phyloP scores from a whole-genome alignment of 2,113 vertebrate species.

The Mesitornis unicolor region DNA sequence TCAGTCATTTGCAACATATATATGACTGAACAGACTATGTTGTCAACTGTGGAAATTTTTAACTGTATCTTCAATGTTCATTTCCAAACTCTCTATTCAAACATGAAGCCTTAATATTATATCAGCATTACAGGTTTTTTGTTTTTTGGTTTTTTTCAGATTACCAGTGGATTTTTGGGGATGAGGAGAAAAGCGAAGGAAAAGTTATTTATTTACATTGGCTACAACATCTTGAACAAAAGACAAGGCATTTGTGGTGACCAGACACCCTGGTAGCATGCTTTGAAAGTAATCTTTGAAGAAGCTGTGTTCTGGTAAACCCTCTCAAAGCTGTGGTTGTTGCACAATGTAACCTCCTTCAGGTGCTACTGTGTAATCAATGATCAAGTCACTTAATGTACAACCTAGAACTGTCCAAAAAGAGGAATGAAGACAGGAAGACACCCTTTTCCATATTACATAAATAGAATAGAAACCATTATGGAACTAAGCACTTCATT shows the following conservation, averaged over 20 bases:
- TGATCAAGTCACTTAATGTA: not conserved
- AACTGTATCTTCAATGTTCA: not conserved
- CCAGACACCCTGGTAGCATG: not conserved
- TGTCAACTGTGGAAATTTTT: not conserved
- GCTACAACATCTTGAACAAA: not conserved
- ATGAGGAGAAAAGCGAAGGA: not conserved
- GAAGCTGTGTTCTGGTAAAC: not conserved
- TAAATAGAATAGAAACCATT: not conserved
- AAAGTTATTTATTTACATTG: not conserved
- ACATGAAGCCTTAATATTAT: not conserved
- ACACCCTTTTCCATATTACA: not conserved
- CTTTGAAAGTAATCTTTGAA: not conserved
- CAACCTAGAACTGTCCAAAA: not conserved
- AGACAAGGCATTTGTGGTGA: not conserved
- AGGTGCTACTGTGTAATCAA: not conserved
- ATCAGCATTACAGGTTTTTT: not conserved
- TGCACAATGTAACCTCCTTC: not conserved
- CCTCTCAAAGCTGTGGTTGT: not conserved
- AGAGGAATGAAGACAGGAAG: not conserved
- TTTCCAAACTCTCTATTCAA: not conserved
- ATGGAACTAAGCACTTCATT: not conserved
- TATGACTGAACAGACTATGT: accelerated
- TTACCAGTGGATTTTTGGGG: not conserved
- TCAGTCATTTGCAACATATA: not conserved
- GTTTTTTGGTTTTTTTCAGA: not conserved